Evolutionary conservation across 2,113 vertebrate genomes (phyloP), one percentile per base, ranked within the genome.

Genomic region (Engraulis encrasicolus): DNA sequence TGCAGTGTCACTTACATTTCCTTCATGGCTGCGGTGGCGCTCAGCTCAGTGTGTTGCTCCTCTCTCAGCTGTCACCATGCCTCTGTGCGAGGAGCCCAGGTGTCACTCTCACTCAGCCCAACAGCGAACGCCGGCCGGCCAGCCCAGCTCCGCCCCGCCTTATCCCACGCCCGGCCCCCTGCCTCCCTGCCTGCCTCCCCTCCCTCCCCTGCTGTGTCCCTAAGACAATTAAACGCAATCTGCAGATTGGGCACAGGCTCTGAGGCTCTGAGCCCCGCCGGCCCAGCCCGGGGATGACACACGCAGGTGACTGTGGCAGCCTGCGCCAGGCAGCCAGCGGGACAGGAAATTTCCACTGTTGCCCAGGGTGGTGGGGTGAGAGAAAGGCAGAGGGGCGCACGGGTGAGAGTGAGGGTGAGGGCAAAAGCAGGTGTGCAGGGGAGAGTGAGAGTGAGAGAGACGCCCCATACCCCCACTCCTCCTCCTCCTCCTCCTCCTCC

Each of bases 301-400:
- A 83, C 83, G 71, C 9, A n/a, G 81, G 50, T 81, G 61, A 80
- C 79, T 18, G 74, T 66, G 40, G 83, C 78, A 85, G 81, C 27
- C 82, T 37, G 11, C 11, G 66, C 66, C n/a, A n/a, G n/a, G n/a
- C n/a, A n/a, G n/a, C n/a, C 66, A 74, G 12, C 66, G 31, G 19
- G 50, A 85, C 89, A 88, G 92, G 93, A 94, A 92, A 93, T 93
- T 93, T 93, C 93, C 93, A 94, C 89, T 86, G 48, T 52, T 34
- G 61, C 61, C 4, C 6, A 4, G n/a, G n/a, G 20, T 20, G 40
- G 40, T 3, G 40, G 40, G 40, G 40, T 45, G 40, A 45, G 9
- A 45, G 40, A 9, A 45, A 27, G 52, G 20, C 50, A 52, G 2
- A 15, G 50, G 50, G 7, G 17, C 19, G 52, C 52, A 58, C 52